phyloP scores from a whole-genome alignment of 2,888 invertebrate species.

The Epinotia ramella region DNA sequence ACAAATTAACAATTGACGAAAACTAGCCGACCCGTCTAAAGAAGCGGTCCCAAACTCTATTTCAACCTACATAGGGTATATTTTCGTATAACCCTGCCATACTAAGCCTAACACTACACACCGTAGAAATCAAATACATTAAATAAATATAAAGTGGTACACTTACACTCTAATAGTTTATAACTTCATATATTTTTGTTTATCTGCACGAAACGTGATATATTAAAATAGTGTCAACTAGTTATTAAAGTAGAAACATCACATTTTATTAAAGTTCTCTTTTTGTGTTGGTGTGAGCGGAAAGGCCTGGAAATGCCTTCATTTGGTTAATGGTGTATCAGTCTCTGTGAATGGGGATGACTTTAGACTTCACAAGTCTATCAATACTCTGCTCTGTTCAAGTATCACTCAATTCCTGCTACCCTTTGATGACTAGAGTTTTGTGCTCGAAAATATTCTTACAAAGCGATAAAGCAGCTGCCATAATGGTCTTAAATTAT shows the following conservation, averaged over 20 bases:
- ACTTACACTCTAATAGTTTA: slow-evolving; percentile 77
- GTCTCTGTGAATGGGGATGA: slow-evolving; percentile 39
- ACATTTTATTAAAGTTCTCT: slow-evolving; percentile 65
- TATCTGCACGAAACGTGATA: slow-evolving; percentile 72
- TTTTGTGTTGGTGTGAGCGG: slow-evolving; percentile 70
- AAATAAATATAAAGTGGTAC: slow-evolving; percentile 76
- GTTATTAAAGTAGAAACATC: slow-evolving; percentile 72
- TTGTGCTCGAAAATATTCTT: slow-evolving; percentile 33
- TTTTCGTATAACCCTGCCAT: slow-evolving; percentile 47
- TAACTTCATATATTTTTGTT: slow-evolving; percentile 70
- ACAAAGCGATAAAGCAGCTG: slow-evolving; percentile 15
- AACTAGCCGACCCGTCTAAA: slow-evolving; percentile 50
- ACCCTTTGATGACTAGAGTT: slow-evolving; percentile 42
- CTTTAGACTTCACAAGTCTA: slow-evolving; percentile 29
- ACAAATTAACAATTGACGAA: slow-evolving; percentile 70
- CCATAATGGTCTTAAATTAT: slow-evolving; percentile 3
- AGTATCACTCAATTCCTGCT: slow-evolving; percentile 16
- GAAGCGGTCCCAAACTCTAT: slow-evolving; percentile 45
- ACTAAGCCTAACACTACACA: slow-evolving; percentile 54
- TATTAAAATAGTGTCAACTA: slow-evolving; percentile 79
- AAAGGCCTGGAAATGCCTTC: slow-evolving; percentile 38
- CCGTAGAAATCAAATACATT: slow-evolving; percentile 53
- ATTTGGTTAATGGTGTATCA: slow-evolving; percentile 36
- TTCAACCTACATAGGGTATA: slow-evolving; percentile 47
- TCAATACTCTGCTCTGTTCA: slow-evolving; percentile 27